Base-by-base conservation (phyloP, 2,797 vertebrate species). In the Notoglanidium macrostoma region DNA sequence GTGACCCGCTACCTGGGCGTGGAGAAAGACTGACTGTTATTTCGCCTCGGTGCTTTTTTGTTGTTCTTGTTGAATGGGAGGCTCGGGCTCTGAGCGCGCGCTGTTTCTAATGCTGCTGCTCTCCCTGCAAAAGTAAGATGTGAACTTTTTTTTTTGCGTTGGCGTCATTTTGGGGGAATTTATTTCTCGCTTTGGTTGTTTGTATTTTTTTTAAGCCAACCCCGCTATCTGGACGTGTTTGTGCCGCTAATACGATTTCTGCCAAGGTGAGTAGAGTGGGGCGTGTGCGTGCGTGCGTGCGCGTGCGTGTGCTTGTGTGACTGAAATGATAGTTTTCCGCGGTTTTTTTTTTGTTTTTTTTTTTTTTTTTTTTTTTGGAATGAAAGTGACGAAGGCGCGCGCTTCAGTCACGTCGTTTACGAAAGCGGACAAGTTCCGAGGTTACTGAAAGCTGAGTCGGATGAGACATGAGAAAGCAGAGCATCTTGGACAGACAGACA, bases 1-100 rank as follows among this genome's bases (percentile, higher is more conserved):
- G 95, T 96, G 96, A 96, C 94, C 93, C 88, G 84, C 87, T 93
- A 96, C 95, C 95, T 96, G 95, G 96, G 96, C 95, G 96, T 95
- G 95, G 95, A 95, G 93, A 94, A 93, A 90, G 91, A 89, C 87
- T 55, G 65, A 93, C 91, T 89, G 29, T 91, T 89, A 89, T 35
- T 86, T 85, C 78, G 54, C 88, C 87, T 90, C 54, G 68, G 23
- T 81, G 74, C 55, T 74, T 81, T 32, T 49, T 49, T 83, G 19
- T 40, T 81, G 78, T 44, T 55, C 10, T 46, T 72, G n/a, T 21
- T 81, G 78, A 87, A 70, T 54, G 44, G 84, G 73, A 14, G 74
- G 46, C 3, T 67, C 26, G 12, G 32, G 23, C 54, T 84, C 9
- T 55, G 46, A 17, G 3, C 61, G 72, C 26, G 70, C 51, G 6